These are phyloP conservation scores for Palythoa grandiflora DNA, from an alignment of 92 coral and sea anemone genomes.

Conservation along the genomic window DNA sequence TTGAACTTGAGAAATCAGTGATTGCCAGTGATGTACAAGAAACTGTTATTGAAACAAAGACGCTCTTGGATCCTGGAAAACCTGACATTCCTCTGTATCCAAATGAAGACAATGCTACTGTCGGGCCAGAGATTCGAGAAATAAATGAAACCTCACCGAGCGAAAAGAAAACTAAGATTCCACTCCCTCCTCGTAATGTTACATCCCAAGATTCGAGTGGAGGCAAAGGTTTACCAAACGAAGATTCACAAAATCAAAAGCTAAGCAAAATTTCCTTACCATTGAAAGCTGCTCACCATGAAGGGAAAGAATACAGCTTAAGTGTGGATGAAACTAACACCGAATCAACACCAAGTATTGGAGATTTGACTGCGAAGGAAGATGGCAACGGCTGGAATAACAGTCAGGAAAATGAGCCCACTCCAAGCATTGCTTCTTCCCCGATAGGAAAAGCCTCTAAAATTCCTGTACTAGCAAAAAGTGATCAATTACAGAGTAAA, in stretches of 20 bases:
- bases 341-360: neutral
- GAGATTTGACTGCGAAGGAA: neutral
- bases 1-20: neutral
- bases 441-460: conserved; percentile 9
- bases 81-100: neutral
- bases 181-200: neutral
- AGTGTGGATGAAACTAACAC: neutral
- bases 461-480: conserved; percentile 5
- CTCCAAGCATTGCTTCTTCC: neutral
- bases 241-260: neutral
- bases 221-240: neutral
- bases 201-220: neutral
- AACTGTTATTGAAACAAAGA: neutral
- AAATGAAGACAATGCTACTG: neutral
- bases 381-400: neutral
- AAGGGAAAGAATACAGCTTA: neutral
- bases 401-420: neutral
- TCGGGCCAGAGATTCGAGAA: neutral
- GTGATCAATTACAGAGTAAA: neutral
- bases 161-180: too few relatives aligned
- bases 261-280: conserved; percentile 10
- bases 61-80: neutral
- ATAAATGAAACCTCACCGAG: too few relatives aligned
- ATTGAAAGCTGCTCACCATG: neutral
- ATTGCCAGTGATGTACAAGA: neutral